These are phyloP conservation scores for Leptinotarsa haldemani DNA, from an alignment of 2,888 invertebrate species.

Conservation along the genomic window DNA sequence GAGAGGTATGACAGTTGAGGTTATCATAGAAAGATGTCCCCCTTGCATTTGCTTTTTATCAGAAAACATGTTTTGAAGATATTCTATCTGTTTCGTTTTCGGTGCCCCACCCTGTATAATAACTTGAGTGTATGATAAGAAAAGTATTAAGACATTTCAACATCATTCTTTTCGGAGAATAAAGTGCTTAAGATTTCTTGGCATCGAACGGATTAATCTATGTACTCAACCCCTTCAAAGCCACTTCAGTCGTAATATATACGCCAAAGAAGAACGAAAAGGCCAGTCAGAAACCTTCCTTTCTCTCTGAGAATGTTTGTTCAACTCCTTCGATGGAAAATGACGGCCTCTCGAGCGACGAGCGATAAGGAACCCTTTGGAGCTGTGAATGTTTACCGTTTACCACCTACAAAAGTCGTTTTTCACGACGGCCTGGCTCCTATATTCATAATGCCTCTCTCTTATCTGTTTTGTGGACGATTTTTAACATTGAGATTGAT, in stretches of 20 bases:
- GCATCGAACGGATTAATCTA: slow-evolving; percentile 4
- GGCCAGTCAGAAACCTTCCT: slow-evolving; percentile 8
- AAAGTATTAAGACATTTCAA: not conserved
- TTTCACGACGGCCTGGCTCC: not conserved
- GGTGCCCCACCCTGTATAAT: too few species aligned
- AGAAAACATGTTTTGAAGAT: too few species aligned
- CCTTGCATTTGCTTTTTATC: too few species aligned
- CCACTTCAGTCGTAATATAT: slow-evolving; percentile 20
- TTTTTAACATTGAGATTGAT: slow-evolving; percentile 4
- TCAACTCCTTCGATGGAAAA: slow-evolving; percentile 17
- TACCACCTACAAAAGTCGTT: slow-evolving; percentile 14
- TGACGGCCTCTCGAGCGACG: not conserved
- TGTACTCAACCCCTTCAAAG: not conserved
- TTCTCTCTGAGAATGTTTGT: slow-evolving; percentile 18
- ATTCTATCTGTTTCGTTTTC: too few species aligned
- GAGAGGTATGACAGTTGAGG: too few species aligned
- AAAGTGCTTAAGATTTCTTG: not conserved
- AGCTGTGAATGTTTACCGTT: slow-evolving; percentile 20
- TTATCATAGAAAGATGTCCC: too few species aligned
- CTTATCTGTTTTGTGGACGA: not conserved
- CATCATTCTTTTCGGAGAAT: not conserved
- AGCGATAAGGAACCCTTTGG: slow-evolving; percentile 15
- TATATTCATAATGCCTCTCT: slow-evolving; percentile 1
- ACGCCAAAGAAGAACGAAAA: slow-evolving; percentile 14
- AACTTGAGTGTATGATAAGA: too few species aligned